Evolutionary conservation across 2,113 vertebrate genomes (phyloP), one percentile per base, ranked within the genome.

Genomic region (Alligator mississippiensis): DNA sequence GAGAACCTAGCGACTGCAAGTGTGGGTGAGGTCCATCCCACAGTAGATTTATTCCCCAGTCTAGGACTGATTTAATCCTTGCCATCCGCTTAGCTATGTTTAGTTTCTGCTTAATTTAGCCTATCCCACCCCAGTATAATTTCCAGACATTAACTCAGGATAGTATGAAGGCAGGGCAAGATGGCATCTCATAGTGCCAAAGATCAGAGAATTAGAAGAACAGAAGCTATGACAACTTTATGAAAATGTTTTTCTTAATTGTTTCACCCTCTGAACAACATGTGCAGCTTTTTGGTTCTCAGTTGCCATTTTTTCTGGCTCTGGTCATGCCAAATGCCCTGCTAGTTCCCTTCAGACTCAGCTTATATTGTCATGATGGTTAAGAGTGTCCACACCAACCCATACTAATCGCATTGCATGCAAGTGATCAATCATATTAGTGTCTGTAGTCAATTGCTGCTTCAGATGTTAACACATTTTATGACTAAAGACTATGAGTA

Each of bases 371-470:
- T 58, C 34, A 55, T 0, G 1, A 58, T 60, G 78, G 82, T 30
- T 90, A 74, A 0, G 70, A 87, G 27, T 64, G 81, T 93, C 68
- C 63, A 22, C 34, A 57, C 81, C 18, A 87, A 47, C 80, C 90
- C 11, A 0, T 47, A 24, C 30, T 92, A 93, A 92, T 88, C 91
- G 25, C 64, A 6, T 93, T 89, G 94, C 76, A 90, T 85, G 90
- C 61, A 93, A 95, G 91, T 79, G 64, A 78, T 89, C 77, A 79
- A 28, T 90, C 92, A 89, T 87, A 60, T 82, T 90, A 27, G 21
- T 87, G 84, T n/a, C 47, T 82, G 47, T 92, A 82, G 78, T 95
- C 87, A 91, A 82, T 95, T 88, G 70, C 61, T 80, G 64, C 80
- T 47, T 83, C 86, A 91, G 92, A 24, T 89, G 38, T 70, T 90